Evolutionary conservation across 2,888 invertebrate genomes (phyloP), one percentile per base, ranked within the genome.

Genomic region (Margaritifera margaritifera): DNA sequence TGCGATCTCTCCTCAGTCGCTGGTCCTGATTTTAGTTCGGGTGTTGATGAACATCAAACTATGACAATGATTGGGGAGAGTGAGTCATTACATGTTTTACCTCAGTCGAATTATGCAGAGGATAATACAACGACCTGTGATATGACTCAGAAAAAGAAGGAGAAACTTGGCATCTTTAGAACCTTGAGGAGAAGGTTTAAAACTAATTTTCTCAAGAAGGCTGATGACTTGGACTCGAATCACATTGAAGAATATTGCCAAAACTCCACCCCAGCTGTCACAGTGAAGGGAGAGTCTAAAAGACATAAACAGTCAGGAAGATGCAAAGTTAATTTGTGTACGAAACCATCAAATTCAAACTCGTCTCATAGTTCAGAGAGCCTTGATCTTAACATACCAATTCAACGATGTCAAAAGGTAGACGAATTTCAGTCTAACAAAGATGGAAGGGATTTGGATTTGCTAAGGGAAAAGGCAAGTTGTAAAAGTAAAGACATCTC

Each of bases 401-500:
- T 77, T 59, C 76, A 77, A 58, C 52, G 64, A 64, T 56, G 56
- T 56, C 68, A 72, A 68, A 77, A 77, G 65, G 63, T 72, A 56
- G 77, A 77, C 62, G 77, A 77, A 52, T 67, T 66, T 68, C 83
- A 82, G 79, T 78, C 81, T 63, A 84, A 83, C 69, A 84, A 80
- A 62, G 84, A 85, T 64, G 74, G 76, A n/a, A 77, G 74, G 67
- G 81, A 81, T 56, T 66, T 74, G 62, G 80, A 77, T 59, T 66
- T 70, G 27, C 72, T 72, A 58, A 83, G 78, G 64, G 83, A 84
- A 58, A 85, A 85, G 68, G 79, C 82, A 22, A 81, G 83, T 69
- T 85, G 83, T 71, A 71, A 77, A 67, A 80, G 81, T 53, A 86
- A 84, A 78, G 85, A 85, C 68, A 84, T 85, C 63, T 82, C 84